Conservation (phyloP, 1,140 invertebrate genomes). For the Tetramorium parvispinum region DNA sequence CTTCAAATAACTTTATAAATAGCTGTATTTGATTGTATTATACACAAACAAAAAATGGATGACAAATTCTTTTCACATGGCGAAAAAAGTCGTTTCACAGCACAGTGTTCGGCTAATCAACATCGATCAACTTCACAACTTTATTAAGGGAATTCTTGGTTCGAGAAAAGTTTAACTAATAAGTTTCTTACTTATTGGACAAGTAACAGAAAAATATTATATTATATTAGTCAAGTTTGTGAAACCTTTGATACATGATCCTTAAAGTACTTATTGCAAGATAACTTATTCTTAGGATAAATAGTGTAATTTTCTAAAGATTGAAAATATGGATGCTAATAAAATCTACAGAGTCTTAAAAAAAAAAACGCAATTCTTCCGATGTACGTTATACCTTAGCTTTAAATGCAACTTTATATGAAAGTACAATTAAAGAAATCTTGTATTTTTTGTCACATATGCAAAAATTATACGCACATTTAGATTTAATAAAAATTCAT, state of each 20-base stretch:
- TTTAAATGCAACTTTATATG: neutral
- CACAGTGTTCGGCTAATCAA: neutral
- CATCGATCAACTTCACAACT: conserved; percentile 48
- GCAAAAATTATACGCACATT: neutral
- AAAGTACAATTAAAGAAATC: neutral
- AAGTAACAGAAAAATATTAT: conserved; percentile 20
- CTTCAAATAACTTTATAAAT: neutral
- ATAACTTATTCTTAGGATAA: neutral
- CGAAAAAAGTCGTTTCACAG: neutral
- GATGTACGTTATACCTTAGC: neutral
- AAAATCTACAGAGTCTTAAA: neutral
- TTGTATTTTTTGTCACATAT: neutral
- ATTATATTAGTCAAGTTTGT: neutral
- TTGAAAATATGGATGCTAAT: neutral
- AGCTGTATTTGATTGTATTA: neutral
- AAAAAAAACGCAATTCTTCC: neutral
- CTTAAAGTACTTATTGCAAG: neutral
- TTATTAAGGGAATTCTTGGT: conserved; percentile 2
- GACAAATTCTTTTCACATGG: neutral
- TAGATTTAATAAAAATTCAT: neutral
- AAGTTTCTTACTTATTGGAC: neutral
- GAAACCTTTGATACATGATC: neutral
- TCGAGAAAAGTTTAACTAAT: conserved; percentile 28
- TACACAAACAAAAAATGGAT: neutral
- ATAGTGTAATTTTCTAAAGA: neutral